These are phyloP conservation scores for Homarus gammarus DNA, from an alignment of 2,888 invertebrate species.

Conservation along the genomic window DNA sequence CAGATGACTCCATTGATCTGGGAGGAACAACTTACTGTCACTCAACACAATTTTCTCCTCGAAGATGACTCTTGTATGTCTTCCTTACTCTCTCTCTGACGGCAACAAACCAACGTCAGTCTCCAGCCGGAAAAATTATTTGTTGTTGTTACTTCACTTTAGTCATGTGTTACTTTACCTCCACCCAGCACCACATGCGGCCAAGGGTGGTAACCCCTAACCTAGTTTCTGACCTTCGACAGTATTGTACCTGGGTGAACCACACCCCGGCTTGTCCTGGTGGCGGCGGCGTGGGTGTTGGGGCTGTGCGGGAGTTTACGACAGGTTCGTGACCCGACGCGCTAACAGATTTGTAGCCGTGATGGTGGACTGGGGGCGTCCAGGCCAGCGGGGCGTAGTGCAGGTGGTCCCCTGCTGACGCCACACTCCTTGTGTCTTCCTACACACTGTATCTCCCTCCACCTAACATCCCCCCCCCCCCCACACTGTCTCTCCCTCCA, in stretches of 20 bases:
- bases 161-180: neutral
- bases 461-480: neutral
- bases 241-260: neutral
- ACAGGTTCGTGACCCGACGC: constrained; percentile 5
- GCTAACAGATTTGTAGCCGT: neutral
- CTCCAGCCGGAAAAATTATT: no score
- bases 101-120: no score
- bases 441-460: neutral
- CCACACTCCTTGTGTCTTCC: no score
- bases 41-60: no score
- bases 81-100: no score
- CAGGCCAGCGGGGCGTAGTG: neutral
- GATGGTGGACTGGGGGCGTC: neutral
- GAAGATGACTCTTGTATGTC: no score
- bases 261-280: neutral
- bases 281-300: neutral
- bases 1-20: no score
- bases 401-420: neutral
- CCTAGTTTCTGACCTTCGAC: neutral
- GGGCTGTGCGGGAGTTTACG: neutral
- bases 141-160: neutral
- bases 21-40: no score
- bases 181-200: neutral
- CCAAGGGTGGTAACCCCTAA: neutral
- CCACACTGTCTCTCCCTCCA: neutral